Base-by-base conservation (phyloP, 1,140 invertebrate species). In the Listronotus oregonensis region DNA sequence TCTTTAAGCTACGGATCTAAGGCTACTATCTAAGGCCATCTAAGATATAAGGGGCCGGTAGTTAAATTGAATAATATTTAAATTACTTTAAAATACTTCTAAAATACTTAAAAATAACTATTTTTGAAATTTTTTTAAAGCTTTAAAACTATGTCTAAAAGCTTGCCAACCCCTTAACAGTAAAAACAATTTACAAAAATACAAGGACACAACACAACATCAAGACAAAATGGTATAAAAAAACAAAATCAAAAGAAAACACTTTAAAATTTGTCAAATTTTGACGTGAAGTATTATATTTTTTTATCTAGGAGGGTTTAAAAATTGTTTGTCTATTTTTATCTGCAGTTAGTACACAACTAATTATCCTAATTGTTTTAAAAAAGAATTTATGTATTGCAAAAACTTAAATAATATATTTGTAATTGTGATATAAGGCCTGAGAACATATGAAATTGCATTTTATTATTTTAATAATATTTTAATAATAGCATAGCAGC, bases 151-250 rank as follows among this genome's bases (percentile, higher is more conserved):
- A 40, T 56, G 6, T 55, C 59, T 55, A 73, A 68, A 77, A 78
- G 76, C 76, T 78, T 79, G 77, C 77, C 77, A 79, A 79, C 77
- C 77, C 74, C 76, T 72, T 72, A 77, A 76, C 69, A 69, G 77
- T 66, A 74, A 72, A 71, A 69, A 73, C 66, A 69, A 63, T 42
- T 34, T 66, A 64, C 64, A 73, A 66, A 71, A 72, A 69, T 69
- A 70, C 62, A 69, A 74, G 69, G 67, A 60, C 71, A 75, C 74
- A 75, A 73, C 70, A 74, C 72, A 75, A 76, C 75, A 75, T 59
- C 69, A 64, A 73, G 47, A 71, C 60, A 68, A 14, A 55, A 44
- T 15, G 39, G 14, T 27, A 27, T 3, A 57, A 34, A 57, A 40
- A 64, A 58, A 57, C 17, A 14, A 64, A 15, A 43, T 52, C 11